These are phyloP conservation scores for Antheraea mylitta DNA, from an alignment of 1,140 invertebrate genomes.

Conservation along the genomic window DNA sequence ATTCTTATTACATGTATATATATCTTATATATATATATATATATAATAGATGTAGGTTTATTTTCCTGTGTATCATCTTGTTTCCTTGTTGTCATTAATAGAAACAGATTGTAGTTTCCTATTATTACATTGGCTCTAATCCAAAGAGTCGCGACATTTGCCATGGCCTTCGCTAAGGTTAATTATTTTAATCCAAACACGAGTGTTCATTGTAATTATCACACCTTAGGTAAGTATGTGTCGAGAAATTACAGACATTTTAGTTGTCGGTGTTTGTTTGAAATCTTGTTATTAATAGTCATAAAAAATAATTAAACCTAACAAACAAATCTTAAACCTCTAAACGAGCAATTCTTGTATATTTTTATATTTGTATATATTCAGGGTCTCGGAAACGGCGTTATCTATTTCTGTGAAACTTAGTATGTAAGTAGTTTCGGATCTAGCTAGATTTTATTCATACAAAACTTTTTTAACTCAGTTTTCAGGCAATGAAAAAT, in stretches of 20 bases:
- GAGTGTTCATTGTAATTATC: slow-evolving; percentile 12
- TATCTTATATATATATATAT: no score
- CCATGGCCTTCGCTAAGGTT: slow-evolving; percentile 64
- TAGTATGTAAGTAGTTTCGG: no score
- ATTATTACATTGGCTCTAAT: slow-evolving; percentile 60
- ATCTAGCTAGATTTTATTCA: no score
- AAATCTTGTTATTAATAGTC: neutral
- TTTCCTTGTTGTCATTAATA: slow-evolving; percentile 46
- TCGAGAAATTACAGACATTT: neutral
- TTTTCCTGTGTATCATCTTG: slow-evolving; percentile 19
- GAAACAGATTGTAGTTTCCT: slow-evolving; percentile 38
- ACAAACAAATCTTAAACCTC: no score
- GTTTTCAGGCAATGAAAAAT: no score
- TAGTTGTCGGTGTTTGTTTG: neutral
- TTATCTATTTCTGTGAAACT: no score
- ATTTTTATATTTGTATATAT: no score
- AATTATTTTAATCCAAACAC: slow-evolving; percentile 57
- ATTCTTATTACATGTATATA: no score
- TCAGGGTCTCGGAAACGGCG: no score
- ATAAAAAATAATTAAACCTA: no score
- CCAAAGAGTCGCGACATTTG: slow-evolving; percentile 62
- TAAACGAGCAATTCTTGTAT: no score
- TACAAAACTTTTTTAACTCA: no score
- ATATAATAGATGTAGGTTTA: neutral
- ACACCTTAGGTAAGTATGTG: slow-evolving; percentile 1